Evolutionary conservation across 2,888 invertebrate genomes (phyloP).

Genomic region (Papilio demoleus): DNA sequence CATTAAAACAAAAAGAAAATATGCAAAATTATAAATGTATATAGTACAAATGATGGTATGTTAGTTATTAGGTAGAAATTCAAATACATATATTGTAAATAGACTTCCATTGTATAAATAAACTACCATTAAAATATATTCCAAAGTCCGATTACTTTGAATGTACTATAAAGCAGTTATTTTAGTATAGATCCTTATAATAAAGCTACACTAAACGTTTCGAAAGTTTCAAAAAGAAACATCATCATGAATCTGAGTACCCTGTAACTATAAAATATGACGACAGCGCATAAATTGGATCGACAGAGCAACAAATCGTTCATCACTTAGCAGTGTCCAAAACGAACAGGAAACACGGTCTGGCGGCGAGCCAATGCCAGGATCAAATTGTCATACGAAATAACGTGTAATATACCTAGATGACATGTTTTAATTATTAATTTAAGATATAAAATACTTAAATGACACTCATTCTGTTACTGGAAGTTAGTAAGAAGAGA

Average conservation of each 20-base stretch:
- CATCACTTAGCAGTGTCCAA: constrained; percentile 43
- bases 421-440: not conserved
- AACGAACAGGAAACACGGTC: constrained; percentile 52
- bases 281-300: constrained; percentile 40
- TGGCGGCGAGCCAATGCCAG: constrained; percentile 61
- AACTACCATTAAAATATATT: too few species aligned
- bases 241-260: not conserved
- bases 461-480: not conserved
- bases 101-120: too few species aligned
- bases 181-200: too few species aligned
- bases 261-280: constrained; percentile 27
- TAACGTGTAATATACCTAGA: not conserved
- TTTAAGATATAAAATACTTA: constrained; percentile 3
- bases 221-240: not conserved
- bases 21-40: too few species aligned
- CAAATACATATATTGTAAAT: too few species aligned
- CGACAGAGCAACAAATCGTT: constrained; percentile 46
- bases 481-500: not conserved
- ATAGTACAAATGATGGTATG: too few species aligned
- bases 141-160: too few species aligned
- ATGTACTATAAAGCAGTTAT: too few species aligned
- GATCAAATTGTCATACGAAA: constrained; percentile 36
- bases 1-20: too few species aligned
- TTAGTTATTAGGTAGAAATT: too few species aligned
- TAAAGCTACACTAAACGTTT: too few species aligned